A percentile compares a stretch with the other conserved stretches of the same genome.
Evolutionary conservation across 2,113 vertebrate species (phyloP).

Genomic region (Gnathonemus echidnorhynchus): DNA sequence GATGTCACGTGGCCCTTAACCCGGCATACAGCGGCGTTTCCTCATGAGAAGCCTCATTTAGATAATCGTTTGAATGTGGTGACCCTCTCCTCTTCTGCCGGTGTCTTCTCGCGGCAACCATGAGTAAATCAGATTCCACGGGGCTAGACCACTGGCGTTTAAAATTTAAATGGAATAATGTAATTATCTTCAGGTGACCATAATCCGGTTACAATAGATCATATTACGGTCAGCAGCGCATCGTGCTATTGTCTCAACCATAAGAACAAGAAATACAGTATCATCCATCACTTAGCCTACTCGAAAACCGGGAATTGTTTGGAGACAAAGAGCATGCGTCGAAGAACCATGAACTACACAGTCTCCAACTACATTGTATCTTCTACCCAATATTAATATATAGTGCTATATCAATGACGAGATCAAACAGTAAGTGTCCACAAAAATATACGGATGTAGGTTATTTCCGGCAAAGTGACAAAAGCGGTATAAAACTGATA

Average conservation of each 20-base stretch:
- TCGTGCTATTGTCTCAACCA: neutral
- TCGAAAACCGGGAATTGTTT: neutral
- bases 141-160: neutral
- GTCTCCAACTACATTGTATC: neutral
- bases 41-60: neutral
- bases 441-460: neutral
- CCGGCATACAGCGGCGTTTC: neutral
- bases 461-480: neutral
- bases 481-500: neutral
- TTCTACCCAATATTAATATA: neutral
- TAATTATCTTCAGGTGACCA: neutral
- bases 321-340: neutral
- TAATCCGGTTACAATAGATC: neutral
- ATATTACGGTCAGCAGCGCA: neutral
- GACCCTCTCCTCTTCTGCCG: neutral
- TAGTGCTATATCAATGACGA: neutral
- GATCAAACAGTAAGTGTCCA: neutral
- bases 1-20: neutral
- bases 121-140: neutral
- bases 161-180: neutral
- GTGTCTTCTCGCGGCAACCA: neutral
- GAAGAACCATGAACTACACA: neutral
- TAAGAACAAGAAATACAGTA: neutral
- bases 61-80: neutral
- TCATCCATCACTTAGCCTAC: neutral